A percentile compares a stretch with the other conserved stretches of the same genome.
Evolutionary conservation across 2,797 vertebrate genomes (phyloP).

Genomic region (Enteromius fasciolatus): DNA sequence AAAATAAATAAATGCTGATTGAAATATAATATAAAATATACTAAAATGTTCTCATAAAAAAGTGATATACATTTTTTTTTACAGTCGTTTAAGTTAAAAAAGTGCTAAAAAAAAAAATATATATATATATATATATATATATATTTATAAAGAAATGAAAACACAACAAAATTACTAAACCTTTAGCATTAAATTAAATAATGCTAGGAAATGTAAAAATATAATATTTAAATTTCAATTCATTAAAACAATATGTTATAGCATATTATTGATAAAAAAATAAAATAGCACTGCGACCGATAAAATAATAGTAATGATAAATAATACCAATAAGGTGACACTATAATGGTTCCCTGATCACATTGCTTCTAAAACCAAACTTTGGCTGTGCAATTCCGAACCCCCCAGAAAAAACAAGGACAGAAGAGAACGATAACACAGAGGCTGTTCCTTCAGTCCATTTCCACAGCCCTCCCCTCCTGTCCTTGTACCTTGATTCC

Average conservation of each 20-base stretch:
- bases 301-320: too few relatives aligned
- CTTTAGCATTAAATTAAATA: not conserved
- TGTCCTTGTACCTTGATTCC: constrained; percentile 74
- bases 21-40: not conserved
- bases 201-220: not conserved
- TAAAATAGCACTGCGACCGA: not conserved
- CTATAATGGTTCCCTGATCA: not conserved
- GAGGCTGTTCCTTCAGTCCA: constrained; percentile 34
- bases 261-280: not conserved
- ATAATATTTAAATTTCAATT: not conserved
- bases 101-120: not conserved
- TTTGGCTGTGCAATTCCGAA: not conserved
- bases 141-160: too few relatives aligned
- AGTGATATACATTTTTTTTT: not conserved
- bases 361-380: not conserved
- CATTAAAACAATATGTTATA: not conserved
- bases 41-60: not conserved
- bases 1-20: not conserved
- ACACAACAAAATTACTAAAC: too few relatives aligned
- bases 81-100: not conserved
- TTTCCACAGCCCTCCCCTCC: constrained; percentile 35
- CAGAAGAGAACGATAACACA: constrained; percentile 37
- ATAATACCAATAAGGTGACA: too few relatives aligned
- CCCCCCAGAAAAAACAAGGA: not conserved
- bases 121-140: too few relatives aligned